Base-by-base conservation (phyloP, 1,140 invertebrate genomes). In the Belonocnema kinseyi region DNA sequence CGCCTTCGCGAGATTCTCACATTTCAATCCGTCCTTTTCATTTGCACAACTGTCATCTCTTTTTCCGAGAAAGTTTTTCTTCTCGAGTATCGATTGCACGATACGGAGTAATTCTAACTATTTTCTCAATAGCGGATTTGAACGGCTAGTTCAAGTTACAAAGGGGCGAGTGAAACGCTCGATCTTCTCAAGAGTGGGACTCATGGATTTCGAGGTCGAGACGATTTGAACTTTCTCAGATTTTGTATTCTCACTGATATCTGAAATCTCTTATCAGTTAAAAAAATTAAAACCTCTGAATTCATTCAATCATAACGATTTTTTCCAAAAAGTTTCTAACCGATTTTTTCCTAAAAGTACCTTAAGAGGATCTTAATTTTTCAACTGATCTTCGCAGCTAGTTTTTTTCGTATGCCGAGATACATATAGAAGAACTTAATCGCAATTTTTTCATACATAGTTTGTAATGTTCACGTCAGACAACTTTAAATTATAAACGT, bases 51-150 rank as follows among this genome's bases (percentile, higher is more conserved):
- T 66, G 16, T 66, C 26, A 14, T 66, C 21, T 66, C n/a, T n/a
- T 79, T 79, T 73, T 21, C 58, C 58, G 53, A 82, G 75, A 46
- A 56, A 54, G 72, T 66, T 74, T 61, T 79, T 79, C 76, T 56
- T 79, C 73, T 79, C 77, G 61, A 61, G 72, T 79, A 79, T 82
- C 58, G 74, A 82, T 82, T 77, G 73, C 77, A 78, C 17, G 19
- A 58, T 54, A 50, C 78, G 72, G 76, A 50, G 80, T 56, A 50
- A 52, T 70, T 19, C 26, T 21, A 61, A 56, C 75, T 71, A 33
- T 73, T 73, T 53, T 26, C 50, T 26, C 72, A 50, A 66, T 66
- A 66, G 46, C n/a, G 61, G 46, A 33, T 66, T 66, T 66, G 61
- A 66, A 66, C 46, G 26, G 72, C 51, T 40, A 61, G 51, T 54